These are phyloP conservation scores for Lateolabrax maculatus DNA, from an alignment of 2,797 vertebrate genomes.

Conservation along the genomic window DNA sequence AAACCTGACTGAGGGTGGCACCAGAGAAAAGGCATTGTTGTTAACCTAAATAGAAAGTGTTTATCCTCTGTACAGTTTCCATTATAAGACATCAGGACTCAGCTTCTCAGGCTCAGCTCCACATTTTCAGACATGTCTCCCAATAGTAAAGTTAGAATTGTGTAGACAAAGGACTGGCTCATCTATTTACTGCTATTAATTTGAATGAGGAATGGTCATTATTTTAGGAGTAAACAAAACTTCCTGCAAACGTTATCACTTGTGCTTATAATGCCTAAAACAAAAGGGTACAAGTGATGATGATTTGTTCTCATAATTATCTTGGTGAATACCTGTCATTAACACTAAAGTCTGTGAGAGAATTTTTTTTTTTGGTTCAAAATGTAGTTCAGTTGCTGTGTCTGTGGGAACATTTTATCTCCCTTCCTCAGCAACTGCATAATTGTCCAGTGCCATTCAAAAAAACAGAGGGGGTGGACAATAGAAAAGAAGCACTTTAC, in stretches of 20 bases:
- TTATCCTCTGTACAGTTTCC: too few species aligned
- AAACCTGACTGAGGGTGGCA: background rate
- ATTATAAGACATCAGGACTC: background rate
- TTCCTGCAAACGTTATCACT: background rate
- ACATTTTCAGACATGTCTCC: background rate
- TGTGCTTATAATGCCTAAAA: background rate
- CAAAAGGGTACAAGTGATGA: background rate
- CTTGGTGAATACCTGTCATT: too few species aligned
- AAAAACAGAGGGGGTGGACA: background rate
- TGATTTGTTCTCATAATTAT: background rate
- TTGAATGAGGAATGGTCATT: background rate
- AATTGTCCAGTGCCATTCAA: background rate
- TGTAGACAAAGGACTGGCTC: background rate
- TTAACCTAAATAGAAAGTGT: background rate
- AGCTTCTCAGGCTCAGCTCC: background rate
- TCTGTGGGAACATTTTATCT: background rate
- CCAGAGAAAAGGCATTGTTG: background rate
- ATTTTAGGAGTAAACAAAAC: background rate
- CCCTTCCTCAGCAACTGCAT: background rate
- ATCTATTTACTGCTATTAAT: background rate
- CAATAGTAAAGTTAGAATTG: background rate
- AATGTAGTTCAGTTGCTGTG: background rate
- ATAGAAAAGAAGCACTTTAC: background rate
- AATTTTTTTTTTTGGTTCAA: background rate
- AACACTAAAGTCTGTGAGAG: background rate